Conservation (phyloP, 2,113 vertebrate genomes). For the Trogon melanurus region DNA sequence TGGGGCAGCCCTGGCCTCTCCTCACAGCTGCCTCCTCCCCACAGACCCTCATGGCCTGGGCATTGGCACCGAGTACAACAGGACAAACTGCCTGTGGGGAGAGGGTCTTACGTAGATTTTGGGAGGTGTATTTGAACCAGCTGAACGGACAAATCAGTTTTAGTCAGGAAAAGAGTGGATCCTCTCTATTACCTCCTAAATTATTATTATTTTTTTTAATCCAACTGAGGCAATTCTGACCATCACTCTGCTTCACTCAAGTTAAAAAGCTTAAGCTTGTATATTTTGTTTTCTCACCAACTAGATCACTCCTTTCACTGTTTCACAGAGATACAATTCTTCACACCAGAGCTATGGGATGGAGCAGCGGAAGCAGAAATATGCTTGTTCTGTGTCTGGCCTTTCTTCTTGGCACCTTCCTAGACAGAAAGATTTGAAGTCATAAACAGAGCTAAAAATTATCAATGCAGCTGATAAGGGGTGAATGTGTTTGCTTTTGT, state of each 20-base stretch:
- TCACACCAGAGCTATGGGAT: not conserved
- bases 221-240: not conserved
- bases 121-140: not conserved
- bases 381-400: not conserved
- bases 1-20: fast-evolving
- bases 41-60: not conserved
- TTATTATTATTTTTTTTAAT: not conserved
- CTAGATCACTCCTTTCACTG: not conserved
- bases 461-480: not conserved
- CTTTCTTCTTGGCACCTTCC: not conserved
- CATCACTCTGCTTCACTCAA: not conserved
- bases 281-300: not conserved
- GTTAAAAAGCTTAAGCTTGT: not conserved
- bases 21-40: too few relatives aligned
- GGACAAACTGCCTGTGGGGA: not conserved
- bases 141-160: not conserved
- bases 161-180: not conserved
- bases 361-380: not conserved
- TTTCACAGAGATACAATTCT: not conserved
- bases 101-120: not conserved
- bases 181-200: not conserved
- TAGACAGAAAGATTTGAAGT: not conserved
- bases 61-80: too few relatives aligned
- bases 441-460: not conserved
- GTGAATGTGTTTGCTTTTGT: not conserved